These are phyloP conservation scores for Octomys mimax DNA, from an alignment of 2,797 vertebrate species.

Conservation along the genomic window DNA sequence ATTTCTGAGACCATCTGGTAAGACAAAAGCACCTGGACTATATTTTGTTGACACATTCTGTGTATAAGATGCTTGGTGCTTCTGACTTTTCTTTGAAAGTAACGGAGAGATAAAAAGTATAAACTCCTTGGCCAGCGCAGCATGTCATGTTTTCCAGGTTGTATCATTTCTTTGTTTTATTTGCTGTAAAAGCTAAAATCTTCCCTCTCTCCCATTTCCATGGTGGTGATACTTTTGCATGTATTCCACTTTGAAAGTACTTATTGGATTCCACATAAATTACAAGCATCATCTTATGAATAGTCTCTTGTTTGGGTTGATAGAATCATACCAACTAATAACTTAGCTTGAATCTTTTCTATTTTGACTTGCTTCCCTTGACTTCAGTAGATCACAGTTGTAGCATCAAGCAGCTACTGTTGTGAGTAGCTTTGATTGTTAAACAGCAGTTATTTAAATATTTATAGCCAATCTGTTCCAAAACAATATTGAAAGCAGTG, in stretches of 20 bases:
- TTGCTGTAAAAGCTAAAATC: background rate
- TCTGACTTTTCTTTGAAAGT: slow-evolving; percentile 33
- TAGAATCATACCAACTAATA: background rate
- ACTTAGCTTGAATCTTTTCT: slow-evolving; percentile 16
- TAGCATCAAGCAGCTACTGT: slow-evolving; percentile 62
- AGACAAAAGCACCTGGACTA: background rate
- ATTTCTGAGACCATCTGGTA: slow-evolving; percentile 14
- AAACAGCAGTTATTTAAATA: slow-evolving; percentile 83
- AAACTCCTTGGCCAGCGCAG: background rate
- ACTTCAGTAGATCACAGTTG: slow-evolving; percentile 24
- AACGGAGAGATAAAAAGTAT: background rate
- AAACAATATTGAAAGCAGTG: slow-evolving; percentile 73
- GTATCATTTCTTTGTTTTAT: background rate
- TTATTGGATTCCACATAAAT: background rate
- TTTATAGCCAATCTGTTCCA: slow-evolving; percentile 81
- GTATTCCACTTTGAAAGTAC: slow-evolving; percentile 1
- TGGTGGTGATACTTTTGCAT: background rate
- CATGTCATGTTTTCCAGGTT: background rate
- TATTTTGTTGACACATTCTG: background rate
- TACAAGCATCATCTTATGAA: background rate
- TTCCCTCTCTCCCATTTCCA: background rate
- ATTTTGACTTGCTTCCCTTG: slow-evolving; percentile 50
- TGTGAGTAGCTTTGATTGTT: slow-evolving; percentile 73
- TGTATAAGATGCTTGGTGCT: background rate
- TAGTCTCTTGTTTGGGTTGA: background rate